A percentile compares a stretch with the other conserved stretches of the same genome.
These are phyloP conservation scores for Camarhynchus parvulus DNA, from an alignment of 2,113 vertebrate genomes.

Conservation along the genomic window DNA sequence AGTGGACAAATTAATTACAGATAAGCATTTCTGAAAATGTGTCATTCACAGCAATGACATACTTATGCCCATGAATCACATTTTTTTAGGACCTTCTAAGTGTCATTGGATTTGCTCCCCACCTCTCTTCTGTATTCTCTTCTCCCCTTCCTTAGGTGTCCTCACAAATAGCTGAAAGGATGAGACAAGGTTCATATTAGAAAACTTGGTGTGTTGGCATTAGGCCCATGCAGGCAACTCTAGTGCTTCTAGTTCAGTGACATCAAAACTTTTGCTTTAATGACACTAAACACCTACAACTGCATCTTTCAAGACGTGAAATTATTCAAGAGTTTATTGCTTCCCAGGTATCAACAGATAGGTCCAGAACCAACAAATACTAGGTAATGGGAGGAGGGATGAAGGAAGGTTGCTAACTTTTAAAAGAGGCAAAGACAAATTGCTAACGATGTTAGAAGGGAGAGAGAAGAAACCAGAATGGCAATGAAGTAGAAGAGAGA, in stretches of 20 bases:
- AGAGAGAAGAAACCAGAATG: not conserved
- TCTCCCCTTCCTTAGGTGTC: not conserved
- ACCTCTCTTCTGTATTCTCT: not conserved
- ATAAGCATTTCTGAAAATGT: slow-evolving; percentile 2
- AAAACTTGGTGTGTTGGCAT: not conserved
- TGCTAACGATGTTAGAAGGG: not conserved
- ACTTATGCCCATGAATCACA: not conserved
- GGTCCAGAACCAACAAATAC: not conserved
- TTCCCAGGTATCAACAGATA: not conserved
- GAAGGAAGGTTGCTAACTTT: not conserved
- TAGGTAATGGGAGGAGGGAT: not conserved
- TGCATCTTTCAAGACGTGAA: not conserved
- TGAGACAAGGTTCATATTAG: not conserved
- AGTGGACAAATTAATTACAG: slow-evolving; percentile 7
- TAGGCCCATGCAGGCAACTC: not conserved
- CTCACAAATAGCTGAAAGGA: not conserved
- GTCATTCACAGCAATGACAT: not conserved
- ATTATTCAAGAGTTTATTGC: not conserved
- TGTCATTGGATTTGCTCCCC: not conserved
- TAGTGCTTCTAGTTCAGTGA: not conserved
- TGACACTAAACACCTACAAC: fast-evolving
- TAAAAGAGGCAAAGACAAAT: not conserved
- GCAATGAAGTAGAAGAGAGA: not conserved
- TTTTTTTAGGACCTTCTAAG: not conserved
- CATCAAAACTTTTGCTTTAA: not conserved